A percentile compares a stretch with the other conserved stretches of the same genome.
These are phyloP conservation scores for Acanthacorydalis orientalis DNA, from an alignment of 2,888 invertebrate species.

Conservation along the genomic window DNA sequence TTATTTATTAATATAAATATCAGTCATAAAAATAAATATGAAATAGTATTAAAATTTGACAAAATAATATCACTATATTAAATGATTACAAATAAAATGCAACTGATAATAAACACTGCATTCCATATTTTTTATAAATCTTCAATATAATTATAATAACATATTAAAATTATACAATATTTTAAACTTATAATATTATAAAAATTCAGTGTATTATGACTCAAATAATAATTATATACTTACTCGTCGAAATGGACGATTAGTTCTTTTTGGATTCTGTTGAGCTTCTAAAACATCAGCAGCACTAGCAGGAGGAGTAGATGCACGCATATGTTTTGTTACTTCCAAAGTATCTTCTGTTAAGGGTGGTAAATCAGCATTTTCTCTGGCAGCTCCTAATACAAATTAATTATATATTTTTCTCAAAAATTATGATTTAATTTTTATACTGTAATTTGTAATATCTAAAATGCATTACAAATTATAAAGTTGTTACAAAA, in stretches of 20 bases:
- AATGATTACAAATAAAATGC: no score
- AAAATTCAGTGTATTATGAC: no score
- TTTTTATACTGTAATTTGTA: no score
- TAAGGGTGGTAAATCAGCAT: constrained; percentile 53
- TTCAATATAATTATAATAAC: constrained; percentile 2
- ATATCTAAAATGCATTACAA: no score
- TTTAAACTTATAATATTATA: constrained; percentile 13
- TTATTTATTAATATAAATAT: no score
- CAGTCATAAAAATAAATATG: no score
- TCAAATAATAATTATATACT: no score
- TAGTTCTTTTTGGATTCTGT: constrained; percentile 62
- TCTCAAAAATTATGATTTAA: background rate
- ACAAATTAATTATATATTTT: background rate
- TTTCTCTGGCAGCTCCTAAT: constrained; percentile 38
- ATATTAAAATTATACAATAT: constrained; percentile 1
- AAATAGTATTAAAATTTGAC: no score
- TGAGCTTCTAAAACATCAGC: constrained; percentile 77
- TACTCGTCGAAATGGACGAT: constrained; percentile 50
- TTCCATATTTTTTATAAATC: no score
- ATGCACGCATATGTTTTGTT: constrained; percentile 84
- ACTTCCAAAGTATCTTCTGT: constrained; percentile 91
- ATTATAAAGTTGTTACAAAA: no score
- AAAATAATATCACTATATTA: no score
- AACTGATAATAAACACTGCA: no score
- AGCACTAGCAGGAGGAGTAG: constrained; percentile 86